Percentiles rank a stretch among this genome's conserved stretches.
Evolutionary conservation across 1,140 invertebrate genomes (phyloP).

Genomic region (Apis mellifera): DNA sequence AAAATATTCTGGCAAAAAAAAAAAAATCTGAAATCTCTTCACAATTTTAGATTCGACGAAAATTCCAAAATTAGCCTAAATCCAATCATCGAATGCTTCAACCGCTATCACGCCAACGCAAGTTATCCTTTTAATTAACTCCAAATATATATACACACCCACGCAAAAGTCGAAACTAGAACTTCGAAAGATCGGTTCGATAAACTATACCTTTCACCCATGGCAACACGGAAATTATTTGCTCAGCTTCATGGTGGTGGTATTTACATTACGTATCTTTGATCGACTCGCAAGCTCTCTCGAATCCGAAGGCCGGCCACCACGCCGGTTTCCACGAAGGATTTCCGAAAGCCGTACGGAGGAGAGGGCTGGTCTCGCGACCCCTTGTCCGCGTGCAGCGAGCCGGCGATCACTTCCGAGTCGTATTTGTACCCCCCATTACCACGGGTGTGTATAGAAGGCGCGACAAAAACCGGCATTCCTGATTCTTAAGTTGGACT

Average conservation of each 20-base stretch:
- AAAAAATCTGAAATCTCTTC: background rate
- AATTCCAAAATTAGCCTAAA: background rate
- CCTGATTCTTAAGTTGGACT: slow-evolving; percentile 78
- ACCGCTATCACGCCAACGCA: background rate
- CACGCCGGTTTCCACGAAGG: slow-evolving; percentile 23
- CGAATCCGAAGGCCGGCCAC: background rate
- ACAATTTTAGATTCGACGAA: background rate
- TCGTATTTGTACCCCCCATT: slow-evolving; percentile 67
- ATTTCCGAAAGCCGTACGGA: slow-evolving; percentile 38
- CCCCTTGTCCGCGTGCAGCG: slow-evolving; percentile 21
- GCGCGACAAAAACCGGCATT: slow-evolving; percentile 78
- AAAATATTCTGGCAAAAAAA: background rate
- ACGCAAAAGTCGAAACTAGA: background rate
- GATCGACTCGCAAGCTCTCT: slow-evolving; percentile 9
- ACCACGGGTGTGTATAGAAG: slow-evolving; percentile 72
- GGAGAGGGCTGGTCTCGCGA: slow-evolving; percentile 25
- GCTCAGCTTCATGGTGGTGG: background rate
- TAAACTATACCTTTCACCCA: background rate
- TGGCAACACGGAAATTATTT: background rate
- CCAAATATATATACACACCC: background rate
- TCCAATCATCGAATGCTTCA: background rate
- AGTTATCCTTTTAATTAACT: background rate
- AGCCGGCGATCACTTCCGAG: slow-evolving; percentile 60
- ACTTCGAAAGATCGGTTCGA: too few relatives aligned
- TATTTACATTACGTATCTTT: too few relatives aligned